phyloP scores from a whole-genome alignment of 2,113 vertebrate species.

The Hylia prasina region DNA sequence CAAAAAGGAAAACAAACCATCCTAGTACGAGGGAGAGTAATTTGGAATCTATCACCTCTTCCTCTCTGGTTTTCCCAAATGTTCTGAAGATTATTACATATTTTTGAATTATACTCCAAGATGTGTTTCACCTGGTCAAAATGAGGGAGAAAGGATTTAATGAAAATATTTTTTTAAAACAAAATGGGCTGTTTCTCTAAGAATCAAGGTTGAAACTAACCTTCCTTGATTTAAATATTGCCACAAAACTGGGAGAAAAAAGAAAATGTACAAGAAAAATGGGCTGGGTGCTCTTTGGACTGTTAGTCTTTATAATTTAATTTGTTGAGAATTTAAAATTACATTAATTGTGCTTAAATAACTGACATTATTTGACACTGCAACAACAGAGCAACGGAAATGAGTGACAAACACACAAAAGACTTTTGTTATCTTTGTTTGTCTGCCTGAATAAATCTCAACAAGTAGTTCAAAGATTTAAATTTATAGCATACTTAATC shows the following conservation, averaged over 20 bases:
- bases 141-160: neutral
- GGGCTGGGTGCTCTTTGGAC: conserved; percentile 73
- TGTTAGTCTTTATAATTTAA: conserved; percentile 80
- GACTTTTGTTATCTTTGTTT: conserved; percentile 88
- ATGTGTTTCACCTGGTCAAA: neutral
- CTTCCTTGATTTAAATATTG: conserved; percentile 67
- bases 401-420: conserved; percentile 84
- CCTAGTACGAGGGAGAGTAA: neutral
- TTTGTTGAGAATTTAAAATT: conserved; percentile 88
- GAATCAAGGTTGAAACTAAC: conserved; percentile 39
- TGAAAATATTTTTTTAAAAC: neutral
- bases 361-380: conserved; percentile 85
- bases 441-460: conserved; percentile 86
- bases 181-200: conserved; percentile 33
- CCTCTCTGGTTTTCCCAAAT: neutral
- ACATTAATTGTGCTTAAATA: conserved; percentile 86
- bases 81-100: neutral
- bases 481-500: conserved; percentile 82
- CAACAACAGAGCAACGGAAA: conserved; percentile 79
- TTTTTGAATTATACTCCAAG: neutral
- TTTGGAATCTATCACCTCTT: neutral
- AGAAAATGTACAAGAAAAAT: conserved; percentile 62
- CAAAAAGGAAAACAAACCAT: conserved; percentile 4
- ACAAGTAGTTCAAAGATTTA: conserved; percentile 84
- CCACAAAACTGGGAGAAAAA: conserved; percentile 49